These are phyloP conservation scores for Lordiphosa collinella DNA, from an alignment of 1,140 invertebrate genomes.

Conservation along the genomic window DNA sequence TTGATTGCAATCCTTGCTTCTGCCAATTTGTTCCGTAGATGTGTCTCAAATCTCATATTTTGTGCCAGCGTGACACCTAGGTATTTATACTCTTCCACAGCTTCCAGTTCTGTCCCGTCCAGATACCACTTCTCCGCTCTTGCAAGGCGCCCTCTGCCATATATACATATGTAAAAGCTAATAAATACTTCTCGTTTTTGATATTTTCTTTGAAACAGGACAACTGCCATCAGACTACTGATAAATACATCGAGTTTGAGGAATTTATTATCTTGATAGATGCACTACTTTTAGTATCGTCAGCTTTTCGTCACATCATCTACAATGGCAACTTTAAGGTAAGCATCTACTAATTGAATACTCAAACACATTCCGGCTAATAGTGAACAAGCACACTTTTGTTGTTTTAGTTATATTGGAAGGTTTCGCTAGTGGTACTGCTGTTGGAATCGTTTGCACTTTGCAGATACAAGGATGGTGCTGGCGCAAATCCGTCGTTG, in stretches of 20 bases:
- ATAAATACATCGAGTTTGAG: slow-evolving; percentile 95
- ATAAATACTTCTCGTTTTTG: background rate
- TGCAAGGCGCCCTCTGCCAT: too few relatives aligned
- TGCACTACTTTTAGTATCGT: slow-evolving; percentile 87
- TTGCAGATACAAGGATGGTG: slow-evolving; percentile 79
- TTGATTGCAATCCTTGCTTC: too few relatives aligned
- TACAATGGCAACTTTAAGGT: slow-evolving; percentile 88
- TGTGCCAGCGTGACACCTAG: too few relatives aligned
- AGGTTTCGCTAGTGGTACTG: slow-evolving; percentile 82
- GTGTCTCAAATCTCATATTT: too few relatives aligned
- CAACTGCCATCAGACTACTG: slow-evolving; percentile 86
- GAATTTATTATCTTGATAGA: slow-evolving; percentile 91
- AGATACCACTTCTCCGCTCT: slow-evolving; percentile 58
- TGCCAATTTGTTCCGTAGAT: too few relatives aligned
- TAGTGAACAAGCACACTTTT: background rate
- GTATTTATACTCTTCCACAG: too few relatives aligned
- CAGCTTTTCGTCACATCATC: slow-evolving; percentile 90
- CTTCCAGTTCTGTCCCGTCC: too few relatives aligned
- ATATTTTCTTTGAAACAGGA: slow-evolving; percentile 80
- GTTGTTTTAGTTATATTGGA: slow-evolving; percentile 82
- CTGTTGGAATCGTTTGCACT: slow-evolving; percentile 83
- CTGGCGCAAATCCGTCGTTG: slow-evolving; percentile 64
- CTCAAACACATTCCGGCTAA: background rate
- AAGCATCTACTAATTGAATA: background rate
- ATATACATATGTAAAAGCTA: background rate